These are phyloP conservation scores for Haemorhous mexicanus DNA, from an alignment of 2,113 vertebrate genomes.

Conservation along the genomic window DNA sequence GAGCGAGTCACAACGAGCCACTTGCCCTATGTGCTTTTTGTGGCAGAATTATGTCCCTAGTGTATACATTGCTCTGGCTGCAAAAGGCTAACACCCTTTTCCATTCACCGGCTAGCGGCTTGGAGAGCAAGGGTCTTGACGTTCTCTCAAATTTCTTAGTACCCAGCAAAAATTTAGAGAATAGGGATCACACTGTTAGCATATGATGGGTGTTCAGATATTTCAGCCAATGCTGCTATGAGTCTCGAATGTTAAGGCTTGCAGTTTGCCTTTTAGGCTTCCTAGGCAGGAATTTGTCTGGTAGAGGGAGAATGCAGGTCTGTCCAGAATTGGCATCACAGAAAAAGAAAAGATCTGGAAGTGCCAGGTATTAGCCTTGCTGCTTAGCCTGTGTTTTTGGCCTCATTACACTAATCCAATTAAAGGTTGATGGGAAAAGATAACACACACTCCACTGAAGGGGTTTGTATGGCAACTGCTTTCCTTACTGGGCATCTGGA, in stretches of 20 bases:
- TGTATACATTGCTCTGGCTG: not conserved
- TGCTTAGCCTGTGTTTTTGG: slow-evolving; percentile 24
- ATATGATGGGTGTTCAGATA: not conserved
- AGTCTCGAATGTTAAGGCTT: not conserved
- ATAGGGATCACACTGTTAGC: not conserved
- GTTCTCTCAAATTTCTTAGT: not conserved
- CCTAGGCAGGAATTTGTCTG: not conserved
- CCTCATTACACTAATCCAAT: slow-evolving; percentile 60
- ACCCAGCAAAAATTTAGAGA: not conserved
- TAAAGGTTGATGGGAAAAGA: slow-evolving; percentile 19
- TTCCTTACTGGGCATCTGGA: not conserved
- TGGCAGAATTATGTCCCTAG: not conserved
- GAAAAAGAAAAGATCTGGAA: not conserved
- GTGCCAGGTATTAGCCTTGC: slow-evolving; percentile 28
- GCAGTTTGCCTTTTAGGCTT: not conserved
- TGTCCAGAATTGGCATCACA: not conserved
- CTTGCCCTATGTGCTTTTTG: not conserved
- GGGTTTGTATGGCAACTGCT: not conserved
- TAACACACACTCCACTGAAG: not conserved
- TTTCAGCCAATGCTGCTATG: not conserved
- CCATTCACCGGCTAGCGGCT: not conserved
- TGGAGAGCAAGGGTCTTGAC: not conserved
- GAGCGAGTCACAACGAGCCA: rapidly evolving
- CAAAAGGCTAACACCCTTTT: not conserved
- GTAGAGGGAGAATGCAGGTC: not conserved